Base-by-base conservation (phyloP, 2,888 invertebrate species). In the Lepetodrilus schrolli region DNA sequence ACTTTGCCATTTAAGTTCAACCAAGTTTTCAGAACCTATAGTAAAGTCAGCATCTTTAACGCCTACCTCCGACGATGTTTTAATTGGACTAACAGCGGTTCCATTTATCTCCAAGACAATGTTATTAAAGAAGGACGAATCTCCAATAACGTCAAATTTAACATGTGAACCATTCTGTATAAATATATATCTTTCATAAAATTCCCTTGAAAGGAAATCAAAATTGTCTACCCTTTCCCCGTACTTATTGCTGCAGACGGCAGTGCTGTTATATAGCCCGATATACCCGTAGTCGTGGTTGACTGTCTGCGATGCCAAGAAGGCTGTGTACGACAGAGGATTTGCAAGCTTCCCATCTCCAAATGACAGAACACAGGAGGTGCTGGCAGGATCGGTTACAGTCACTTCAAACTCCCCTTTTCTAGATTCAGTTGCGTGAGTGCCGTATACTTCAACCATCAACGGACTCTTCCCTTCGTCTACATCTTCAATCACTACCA, bases 191-290 rank as follows among this genome's bases (percentile, higher is more conserved):
- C 80, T 72, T 21, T 80, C 74, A 7, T 79, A 80, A 72, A 81
- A 75, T 20, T 81, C 79, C 38, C 79, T 76, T 0, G 85, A 77
- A n/a, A 77, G 66, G 66, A 86, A 84, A 4, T 68, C 34, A 1
- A 78, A 77, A 7, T 47, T 74, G 37, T 81, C 79, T 26, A 58
- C 48, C 0, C 80, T 77, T 13, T 69, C 26, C 4, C 89, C 88
- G 74, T 86, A 86, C 1, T 76, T 68, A 73, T 89, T 89, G 4
- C 70, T 70, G 72, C 88, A 88, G 2, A 70, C 73, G 0, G 83
- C 80, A 3, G 73, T 48, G n/a, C 82, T 69, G 21, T 80, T 74
- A 75, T 84, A 88, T 17, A 80, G 78, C 7, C 89, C 88, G 17
- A 81, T 77, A 0, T 58, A 38, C 0, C 34, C n/a, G 74, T 83